Conservation (phyloP, 2,797 vertebrate genomes). For the Anas georgica region DNA sequence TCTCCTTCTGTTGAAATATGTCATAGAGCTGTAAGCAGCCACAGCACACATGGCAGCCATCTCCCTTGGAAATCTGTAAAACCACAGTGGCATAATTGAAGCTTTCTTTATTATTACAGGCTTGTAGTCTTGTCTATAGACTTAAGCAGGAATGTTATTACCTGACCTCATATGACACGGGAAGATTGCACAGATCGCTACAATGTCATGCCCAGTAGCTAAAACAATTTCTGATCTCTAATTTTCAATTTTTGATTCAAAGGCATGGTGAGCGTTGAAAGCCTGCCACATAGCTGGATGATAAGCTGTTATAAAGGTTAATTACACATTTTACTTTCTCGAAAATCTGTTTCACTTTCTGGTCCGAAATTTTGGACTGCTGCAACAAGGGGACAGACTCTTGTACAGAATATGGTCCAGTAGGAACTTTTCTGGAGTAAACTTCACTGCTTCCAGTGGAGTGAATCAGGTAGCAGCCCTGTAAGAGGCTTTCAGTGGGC, state of each 20-base stretch:
- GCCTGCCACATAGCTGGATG: not conserved
- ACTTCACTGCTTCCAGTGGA: not conserved
- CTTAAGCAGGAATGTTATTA: not conserved
- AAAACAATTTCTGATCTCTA: not conserved
- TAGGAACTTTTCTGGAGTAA: not conserved
- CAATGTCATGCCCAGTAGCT: not conserved
- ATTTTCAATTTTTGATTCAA: not conserved
- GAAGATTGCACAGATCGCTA: not conserved
- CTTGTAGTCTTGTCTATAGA: not conserved
- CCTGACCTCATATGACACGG: not conserved
- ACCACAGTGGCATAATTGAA: not conserved
- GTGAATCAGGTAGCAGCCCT: not conserved
- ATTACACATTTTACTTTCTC: slow-evolving; percentile 1
- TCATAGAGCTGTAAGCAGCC: not conserved
- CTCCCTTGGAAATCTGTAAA: not conserved
- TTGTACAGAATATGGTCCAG: not conserved
- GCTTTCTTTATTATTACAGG: not conserved
- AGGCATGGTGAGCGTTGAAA: not conserved
- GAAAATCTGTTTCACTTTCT: slow-evolving; percentile 5
- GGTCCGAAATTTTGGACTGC: not conserved
- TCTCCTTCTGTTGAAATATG: not conserved
- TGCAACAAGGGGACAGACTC: not conserved
- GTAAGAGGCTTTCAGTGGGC: not conserved
- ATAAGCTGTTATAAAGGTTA: not conserved
- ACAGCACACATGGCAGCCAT: not conserved